These are phyloP conservation scores for Icerya purchasi DNA, from an alignment of 2,888 invertebrate species.

Conservation along the genomic window DNA sequence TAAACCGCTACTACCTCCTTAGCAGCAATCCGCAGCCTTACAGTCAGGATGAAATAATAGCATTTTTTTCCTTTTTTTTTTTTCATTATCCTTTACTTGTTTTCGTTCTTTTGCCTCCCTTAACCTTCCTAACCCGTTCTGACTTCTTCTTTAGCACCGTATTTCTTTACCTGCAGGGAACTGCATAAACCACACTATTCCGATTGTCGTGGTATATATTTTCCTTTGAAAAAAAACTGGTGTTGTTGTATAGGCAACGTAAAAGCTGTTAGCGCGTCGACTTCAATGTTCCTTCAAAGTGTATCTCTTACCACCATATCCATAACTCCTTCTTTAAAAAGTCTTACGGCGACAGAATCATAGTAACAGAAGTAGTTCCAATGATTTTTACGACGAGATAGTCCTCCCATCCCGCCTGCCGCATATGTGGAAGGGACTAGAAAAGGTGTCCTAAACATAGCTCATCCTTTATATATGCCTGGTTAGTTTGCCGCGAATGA, in stretches of 20 bases:
- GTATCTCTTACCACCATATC: background rate
- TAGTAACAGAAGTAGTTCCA: background rate
- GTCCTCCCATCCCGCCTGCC: background rate
- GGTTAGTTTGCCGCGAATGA: background rate
- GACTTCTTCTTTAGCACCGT: background rate
- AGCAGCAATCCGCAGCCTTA: background rate
- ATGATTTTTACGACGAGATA: background rate
- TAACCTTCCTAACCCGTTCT: background rate
- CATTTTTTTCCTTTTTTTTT: background rate
- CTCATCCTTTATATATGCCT: background rate
- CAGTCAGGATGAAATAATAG: background rate
- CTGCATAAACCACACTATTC: background rate
- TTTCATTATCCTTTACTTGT: background rate
- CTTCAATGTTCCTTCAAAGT: background rate
- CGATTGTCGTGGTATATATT: background rate
- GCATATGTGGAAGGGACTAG: background rate
- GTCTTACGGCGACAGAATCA: background rate
- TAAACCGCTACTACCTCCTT: background rate
- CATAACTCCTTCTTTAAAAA: background rate
- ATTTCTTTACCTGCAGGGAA: background rate
- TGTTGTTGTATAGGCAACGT: background rate
- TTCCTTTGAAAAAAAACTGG: background rate
- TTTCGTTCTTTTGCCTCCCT: background rate
- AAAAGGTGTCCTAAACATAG: background rate
- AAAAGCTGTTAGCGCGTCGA: no score